phyloP scores from a whole-genome alignment of 2,797 vertebrate genomes.

The Cossypha dichroa region DNA sequence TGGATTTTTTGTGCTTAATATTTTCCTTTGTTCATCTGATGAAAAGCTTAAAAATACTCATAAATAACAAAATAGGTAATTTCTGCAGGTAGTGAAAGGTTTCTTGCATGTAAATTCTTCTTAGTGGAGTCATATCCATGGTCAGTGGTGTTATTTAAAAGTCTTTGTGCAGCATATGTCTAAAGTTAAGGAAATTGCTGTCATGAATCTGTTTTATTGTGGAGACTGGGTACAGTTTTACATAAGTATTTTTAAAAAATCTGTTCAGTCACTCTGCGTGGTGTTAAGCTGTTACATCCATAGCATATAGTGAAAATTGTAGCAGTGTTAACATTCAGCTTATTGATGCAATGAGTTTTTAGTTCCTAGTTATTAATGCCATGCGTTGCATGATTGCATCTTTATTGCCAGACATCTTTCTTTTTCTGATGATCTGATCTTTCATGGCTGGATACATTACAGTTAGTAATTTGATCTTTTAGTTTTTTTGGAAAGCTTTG shows the following conservation, averaged over 20 bases:
- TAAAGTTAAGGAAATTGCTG: neutral
- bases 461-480: neutral
- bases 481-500: neutral
- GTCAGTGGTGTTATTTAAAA: neutral
- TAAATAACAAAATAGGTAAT: neutral
- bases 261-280: neutral
- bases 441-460: neutral
- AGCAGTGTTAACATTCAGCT: neutral
- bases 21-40: neutral
- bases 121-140: neutral
- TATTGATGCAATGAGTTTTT: neutral
- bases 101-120: neutral
- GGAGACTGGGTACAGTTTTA: neutral
- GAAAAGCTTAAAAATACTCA: neutral
- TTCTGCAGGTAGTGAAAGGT: neutral
- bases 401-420: neutral
- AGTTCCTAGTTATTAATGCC: neutral
- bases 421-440: neutral
- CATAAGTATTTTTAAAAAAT: neutral
- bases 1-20: neutral
- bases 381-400: neutral
- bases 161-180: neutral
- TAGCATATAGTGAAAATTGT: neutral
- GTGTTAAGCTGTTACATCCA: neutral
- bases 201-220: neutral